A percentile compares a stretch with the other conserved stretches of the same genome.
Conservation (phyloP, 1,140 invertebrate genomes). For the Drosophila santomea region DNA sequence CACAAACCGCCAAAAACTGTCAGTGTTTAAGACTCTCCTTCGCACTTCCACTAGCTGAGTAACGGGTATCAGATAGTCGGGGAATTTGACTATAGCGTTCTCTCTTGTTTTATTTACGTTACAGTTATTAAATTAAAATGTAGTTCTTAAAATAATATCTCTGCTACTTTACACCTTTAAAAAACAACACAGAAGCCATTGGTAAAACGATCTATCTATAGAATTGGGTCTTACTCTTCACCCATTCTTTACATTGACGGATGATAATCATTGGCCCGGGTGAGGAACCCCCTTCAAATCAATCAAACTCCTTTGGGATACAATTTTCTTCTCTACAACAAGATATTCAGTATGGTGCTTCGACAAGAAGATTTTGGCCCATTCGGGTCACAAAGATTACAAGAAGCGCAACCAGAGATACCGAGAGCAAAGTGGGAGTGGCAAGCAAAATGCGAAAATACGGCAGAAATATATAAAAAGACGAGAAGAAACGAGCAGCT, state of each 20-base stretch:
- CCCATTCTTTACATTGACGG: slow-evolving; percentile 1
- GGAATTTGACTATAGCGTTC: too few species aligned
- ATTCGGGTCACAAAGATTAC: slow-evolving; percentile 39
- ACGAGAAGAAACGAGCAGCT: slow-evolving; percentile 49
- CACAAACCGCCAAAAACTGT: too few species aligned
- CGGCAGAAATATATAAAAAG: not conserved
- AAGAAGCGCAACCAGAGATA: slow-evolving; percentile 6
- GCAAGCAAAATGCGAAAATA: slow-evolving; percentile 24
- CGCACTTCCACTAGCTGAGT: too few species aligned
- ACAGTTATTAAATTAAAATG: too few species aligned
- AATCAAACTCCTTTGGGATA: slow-evolving; percentile 54
- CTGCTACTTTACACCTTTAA: too few species aligned
- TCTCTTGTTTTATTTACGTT: too few species aligned
- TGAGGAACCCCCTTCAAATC: slow-evolving; percentile 29
- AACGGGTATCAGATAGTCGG: too few species aligned
- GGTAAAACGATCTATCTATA: not conserved
- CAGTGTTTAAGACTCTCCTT: too few species aligned
- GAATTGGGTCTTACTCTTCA: not conserved
- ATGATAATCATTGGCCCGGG: too few species aligned
- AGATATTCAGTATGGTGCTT: slow-evolving; percentile 43
- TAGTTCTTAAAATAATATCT: too few species aligned
- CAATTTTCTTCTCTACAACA: slow-evolving; percentile 33
- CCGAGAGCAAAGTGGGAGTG: slow-evolving; percentile 19
- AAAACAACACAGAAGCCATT: too few species aligned
- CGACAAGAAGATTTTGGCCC: slow-evolving; percentile 38